Percentiles rank a stretch among this genome's conserved stretches.
Conservation (phyloP, 2,113 vertebrate species). For the Tragelaphus scriptus region DNA sequence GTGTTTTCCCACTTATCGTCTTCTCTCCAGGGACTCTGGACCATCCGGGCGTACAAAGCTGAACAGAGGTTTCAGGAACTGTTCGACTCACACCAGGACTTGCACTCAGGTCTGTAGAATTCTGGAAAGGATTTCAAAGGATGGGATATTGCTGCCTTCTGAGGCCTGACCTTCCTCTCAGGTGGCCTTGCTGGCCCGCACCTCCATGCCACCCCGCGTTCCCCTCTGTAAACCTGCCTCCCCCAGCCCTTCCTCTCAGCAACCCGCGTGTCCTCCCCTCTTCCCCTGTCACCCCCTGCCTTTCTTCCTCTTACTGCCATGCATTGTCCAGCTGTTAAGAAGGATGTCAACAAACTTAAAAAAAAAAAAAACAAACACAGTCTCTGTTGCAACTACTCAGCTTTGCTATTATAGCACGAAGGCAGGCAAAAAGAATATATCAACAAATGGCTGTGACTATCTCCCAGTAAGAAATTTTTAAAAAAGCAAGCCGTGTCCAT, state of each 20-base stretch:
- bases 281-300: accelerated
- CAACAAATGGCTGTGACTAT: background rate
- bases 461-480: background rate
- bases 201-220: accelerated
- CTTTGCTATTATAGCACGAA: background rate
- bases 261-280: accelerated
- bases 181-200: accelerated
- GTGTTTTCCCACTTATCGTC: conserved; percentile 96
- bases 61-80: conserved; percentile 90
- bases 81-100: conserved; percentile 93
- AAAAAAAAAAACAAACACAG: accelerated
- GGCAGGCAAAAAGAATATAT: no score
- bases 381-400: accelerated
- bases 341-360: background rate
- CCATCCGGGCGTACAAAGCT: conserved; percentile 91
- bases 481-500: background rate
- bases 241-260: background rate
- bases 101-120: conserved; percentile 89
- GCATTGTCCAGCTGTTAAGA: background rate
- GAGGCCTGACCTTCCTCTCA: background rate
- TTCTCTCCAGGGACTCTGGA: conserved; percentile 95
- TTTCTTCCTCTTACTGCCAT: background rate
- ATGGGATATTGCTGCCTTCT: background rate
- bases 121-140: background rate
- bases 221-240: background rate